Base-by-base conservation (phyloP, 2,888 invertebrate species). In the Scrobipalpa atriplicella region DNA sequence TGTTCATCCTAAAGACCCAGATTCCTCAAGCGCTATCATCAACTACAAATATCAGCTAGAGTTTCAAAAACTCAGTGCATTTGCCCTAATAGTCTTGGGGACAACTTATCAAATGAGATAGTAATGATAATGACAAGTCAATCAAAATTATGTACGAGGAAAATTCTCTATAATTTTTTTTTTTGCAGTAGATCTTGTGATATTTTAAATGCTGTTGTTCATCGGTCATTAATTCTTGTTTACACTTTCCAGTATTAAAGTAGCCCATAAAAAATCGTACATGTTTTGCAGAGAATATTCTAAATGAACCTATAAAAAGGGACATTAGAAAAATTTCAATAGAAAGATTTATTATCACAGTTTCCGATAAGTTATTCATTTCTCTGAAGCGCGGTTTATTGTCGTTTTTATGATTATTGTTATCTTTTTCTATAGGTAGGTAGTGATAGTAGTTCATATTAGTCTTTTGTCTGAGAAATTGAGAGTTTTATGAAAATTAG, bases 11-110 rank as follows among this genome's bases (percentile, higher is more conserved):
- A 70, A 99, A 99, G 93, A 98, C 99, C 67, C 94, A 99, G 71
- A 98, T 98, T 99, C 88, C 94, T 99, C 67, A 99, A 99, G 86
- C 98, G 99, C 78, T 99, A 99, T 89, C 99, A 99, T 90, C 99
- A n/a, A n/a, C n/a, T n/a, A n/a, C n/a, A n/a, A n/a, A n/a, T n/a
- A n/a, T n/a, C n/a, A n/a, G n/a, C n/a, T n/a, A n/a, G n/a, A n/a
- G n/a, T n/a, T n/a, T n/a, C n/a, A n/a, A n/a, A n/a, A n/a, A n/a
- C n/a, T n/a, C n/a, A n/a, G n/a, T n/a, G n/a, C n/a, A n/a, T n/a
- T n/a, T n/a, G n/a, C n/a, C n/a, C n/a, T n/a, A n/a, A n/a, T n/a
- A n/a, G n/a, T n/a, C n/a, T n/a, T n/a, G n/a, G n/a, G n/a, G n/a
- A n/a, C n/a, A n/a, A n/a, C n/a, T n/a, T n/a, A n/a, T n/a, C n/a